phyloP scores from a whole-genome alignment of 2,888 invertebrate species.

The Cosmia trapezina region DNA sequence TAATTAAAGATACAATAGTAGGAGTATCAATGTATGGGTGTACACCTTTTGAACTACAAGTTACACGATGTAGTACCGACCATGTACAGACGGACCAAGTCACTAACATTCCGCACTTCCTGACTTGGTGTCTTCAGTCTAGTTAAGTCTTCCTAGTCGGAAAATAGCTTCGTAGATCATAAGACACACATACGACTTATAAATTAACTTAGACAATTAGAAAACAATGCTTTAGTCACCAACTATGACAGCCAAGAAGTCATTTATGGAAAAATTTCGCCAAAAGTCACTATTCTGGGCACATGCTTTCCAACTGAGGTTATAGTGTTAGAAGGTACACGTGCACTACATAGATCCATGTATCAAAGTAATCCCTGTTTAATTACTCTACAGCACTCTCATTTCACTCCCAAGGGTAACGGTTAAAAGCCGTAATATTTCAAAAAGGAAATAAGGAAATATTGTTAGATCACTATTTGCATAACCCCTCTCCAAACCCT shows the following conservation, averaged over 20 bases:
- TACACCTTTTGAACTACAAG: too few relatives aligned
- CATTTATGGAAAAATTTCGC: neutral
- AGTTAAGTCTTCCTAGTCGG: neutral
- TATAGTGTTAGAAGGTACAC: neutral
- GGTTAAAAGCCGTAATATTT: constrained; percentile 12
- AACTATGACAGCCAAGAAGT: neutral
- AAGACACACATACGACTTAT: neutral
- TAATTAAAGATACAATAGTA: neutral
- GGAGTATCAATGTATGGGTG: neutral
- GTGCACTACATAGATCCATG: neutral
- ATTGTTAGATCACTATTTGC: neutral
- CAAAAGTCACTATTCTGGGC: neutral
- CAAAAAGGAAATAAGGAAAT: neutral
- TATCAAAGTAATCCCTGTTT: constrained; percentile 14
- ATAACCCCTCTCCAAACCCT: neutral
- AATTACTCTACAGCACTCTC: constrained; percentile 18
- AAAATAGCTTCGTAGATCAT: neutral
- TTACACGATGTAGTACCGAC: neutral
- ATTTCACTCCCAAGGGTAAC: neutral
- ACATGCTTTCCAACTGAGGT: neutral
- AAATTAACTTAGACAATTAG: too few relatives aligned
- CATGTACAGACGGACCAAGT: neutral
- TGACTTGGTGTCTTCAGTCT: neutral
- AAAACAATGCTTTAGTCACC: neutral
- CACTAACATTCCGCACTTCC: neutral